Conservation (phyloP, 2,888 invertebrate species). For the Lycia hirtaria region DNA sequence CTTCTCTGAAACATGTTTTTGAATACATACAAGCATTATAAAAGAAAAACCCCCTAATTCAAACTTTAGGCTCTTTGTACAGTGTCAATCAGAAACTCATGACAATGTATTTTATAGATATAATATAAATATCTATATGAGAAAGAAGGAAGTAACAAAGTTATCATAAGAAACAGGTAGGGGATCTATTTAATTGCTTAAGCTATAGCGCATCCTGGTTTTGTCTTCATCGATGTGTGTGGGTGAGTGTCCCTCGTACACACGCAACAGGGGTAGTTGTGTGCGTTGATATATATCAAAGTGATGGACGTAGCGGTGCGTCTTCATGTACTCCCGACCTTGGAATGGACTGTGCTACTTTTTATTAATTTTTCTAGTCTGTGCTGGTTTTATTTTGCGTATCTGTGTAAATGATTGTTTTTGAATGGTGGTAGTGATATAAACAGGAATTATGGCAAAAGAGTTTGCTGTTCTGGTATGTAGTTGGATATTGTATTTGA, state of each 20-base stretch:
- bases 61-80: too few relatives aligned
- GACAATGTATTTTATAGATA: too few relatives aligned
- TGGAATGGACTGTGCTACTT: constrained; percentile 67
- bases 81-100: too few relatives aligned
- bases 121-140: too few relatives aligned
- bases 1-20: too few relatives aligned
- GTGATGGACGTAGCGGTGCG: constrained; percentile 63
- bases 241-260: constrained; percentile 40
- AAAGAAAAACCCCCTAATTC: too few relatives aligned
- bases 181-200: constrained; percentile 22
- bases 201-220: constrained; percentile 35
- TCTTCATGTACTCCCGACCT: constrained; percentile 75
- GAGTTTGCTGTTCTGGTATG: constrained; percentile 65
- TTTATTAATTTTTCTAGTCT: constrained; percentile 17
- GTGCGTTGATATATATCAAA: constrained; percentile 81
- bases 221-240: constrained; percentile 40
- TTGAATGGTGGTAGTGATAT: constrained; percentile 45
- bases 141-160: constrained; percentile 10
- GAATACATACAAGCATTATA: too few relatives aligned
- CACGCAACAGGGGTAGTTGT: constrained; percentile 56
- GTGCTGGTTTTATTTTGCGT: constrained; percentile 42
- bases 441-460: constrained; percentile 63
- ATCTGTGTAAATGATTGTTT: constrained; percentile 46
- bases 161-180: constrained; percentile 18
- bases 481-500: constrained; percentile 24